Conservation (phyloP, 2,888 invertebrate species). For the Drosophila monieri region DNA sequence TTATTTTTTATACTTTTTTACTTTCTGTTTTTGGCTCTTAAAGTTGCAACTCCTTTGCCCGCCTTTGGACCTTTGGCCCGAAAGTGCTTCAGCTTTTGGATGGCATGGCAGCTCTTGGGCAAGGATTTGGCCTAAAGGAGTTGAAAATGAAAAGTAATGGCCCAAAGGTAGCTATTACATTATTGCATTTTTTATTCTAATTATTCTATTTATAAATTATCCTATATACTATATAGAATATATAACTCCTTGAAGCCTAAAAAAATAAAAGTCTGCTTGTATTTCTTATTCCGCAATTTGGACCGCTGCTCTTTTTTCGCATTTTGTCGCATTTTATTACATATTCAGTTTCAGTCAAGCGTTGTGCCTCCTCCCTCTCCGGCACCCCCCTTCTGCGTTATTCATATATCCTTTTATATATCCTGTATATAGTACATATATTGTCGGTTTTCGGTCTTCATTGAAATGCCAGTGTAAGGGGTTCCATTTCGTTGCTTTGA, state of each 20-base stretch:
- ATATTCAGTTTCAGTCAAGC: conserved; percentile 62
- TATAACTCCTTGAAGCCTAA: no score
- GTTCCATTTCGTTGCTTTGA: conserved; percentile 69
- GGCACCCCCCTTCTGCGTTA: conserved; percentile 64
- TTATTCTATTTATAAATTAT: no score
- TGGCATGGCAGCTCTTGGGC: conserved; percentile 31
- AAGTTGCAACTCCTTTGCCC: conserved; percentile 24
- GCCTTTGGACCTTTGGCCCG: conserved; percentile 11
- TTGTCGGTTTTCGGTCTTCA: conserved; percentile 37
- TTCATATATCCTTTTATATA: conserved; percentile 59
- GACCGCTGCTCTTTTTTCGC: conserved; percentile 14
- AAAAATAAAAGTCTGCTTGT: conserved; percentile 1
- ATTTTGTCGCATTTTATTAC: conserved; percentile 37
- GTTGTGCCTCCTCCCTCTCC: conserved; percentile 23
- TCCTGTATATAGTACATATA: not conserved
- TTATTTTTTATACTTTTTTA: not conserved
- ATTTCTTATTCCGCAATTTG: conserved; percentile 24
- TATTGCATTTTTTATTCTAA: conserved; percentile 1
- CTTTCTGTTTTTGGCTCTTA: not conserved
- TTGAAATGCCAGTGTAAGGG: conserved; percentile 68
- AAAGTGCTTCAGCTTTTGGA: conserved; percentile 66
- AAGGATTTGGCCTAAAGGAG: conserved; percentile 12
- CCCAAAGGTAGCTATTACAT: conserved; percentile 4
- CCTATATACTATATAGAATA: no score
- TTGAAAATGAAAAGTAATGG: not conserved